phyloP scores from a whole-genome alignment of 2,797 vertebrate genomes.

The Scomberomorus guttatus region DNA sequence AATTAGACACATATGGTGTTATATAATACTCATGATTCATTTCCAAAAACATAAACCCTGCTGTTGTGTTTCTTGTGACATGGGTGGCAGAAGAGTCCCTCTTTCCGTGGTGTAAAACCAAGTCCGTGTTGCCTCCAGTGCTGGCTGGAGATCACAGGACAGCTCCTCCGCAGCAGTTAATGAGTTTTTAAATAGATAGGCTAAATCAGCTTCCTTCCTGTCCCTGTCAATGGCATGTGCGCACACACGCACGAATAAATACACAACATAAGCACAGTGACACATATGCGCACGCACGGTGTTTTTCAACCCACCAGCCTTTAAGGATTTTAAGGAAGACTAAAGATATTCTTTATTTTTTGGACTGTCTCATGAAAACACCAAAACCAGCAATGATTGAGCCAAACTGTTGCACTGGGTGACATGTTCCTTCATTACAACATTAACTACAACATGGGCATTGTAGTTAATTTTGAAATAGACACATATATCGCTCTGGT shows the following conservation, averaged over 20 bases:
- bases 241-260: constrained; percentile 24
- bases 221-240: constrained; percentile 24
- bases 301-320: not conserved
- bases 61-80: constrained; percentile 29
- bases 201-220: constrained; percentile 55
- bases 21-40: constrained; percentile 41
- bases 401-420: not conserved
- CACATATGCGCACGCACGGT: not conserved
- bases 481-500: not conserved
- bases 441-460: not conserved
- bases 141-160: constrained; percentile 45
- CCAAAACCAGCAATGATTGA: not conserved
- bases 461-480: not conserved
- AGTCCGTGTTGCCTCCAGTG: constrained; percentile 24
- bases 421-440: not conserved
- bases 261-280: not conserved
- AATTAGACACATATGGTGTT: constrained; percentile 49
- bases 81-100: constrained; percentile 3
- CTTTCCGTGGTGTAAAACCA: constrained; percentile 21
- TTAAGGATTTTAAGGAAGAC: not conserved
- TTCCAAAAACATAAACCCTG: constrained; percentile 23
- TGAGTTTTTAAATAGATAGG: constrained; percentile 63
- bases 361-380: not conserved
- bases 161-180: constrained; percentile 53
- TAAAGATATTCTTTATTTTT: not conserved